Base-by-base conservation (phyloP, 2,797 vertebrate species). In the Melanogrammus aeglefinus region DNA sequence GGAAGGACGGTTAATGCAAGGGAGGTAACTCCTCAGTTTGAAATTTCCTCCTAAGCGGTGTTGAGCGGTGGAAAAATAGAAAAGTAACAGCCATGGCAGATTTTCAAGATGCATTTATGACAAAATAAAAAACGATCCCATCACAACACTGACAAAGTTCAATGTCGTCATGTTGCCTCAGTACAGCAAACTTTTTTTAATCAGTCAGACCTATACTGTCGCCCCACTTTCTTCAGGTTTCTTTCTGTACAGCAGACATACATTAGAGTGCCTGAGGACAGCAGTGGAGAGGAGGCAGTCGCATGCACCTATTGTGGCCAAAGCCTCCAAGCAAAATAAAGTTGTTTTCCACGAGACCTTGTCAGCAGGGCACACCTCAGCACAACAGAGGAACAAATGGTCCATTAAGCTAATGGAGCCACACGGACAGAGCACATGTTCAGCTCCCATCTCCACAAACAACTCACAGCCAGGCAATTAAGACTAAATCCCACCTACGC, bases 401-500 rank as follows among this genome's bases (percentile, higher is more conserved):
- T 84, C 83, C 84, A 89, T 86, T 82, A 89, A 77, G 73, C 79
- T 90, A 88, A 90, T 89, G 85, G 86, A 83, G 81, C 75, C 83
- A 76, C 84, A 82, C 74, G 76, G 81, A 87, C 81, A 76, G 86
- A 90, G 86, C 86, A 88, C 88, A 89, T 84, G 84, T 88, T 89
- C 83, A 81, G 83, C 82, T 81, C 75, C 80, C 80, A 76, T 87
- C 83, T 85, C 83, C 74, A 80, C 83, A 85, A 71, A 44, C 75
- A 85, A 88, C 83, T 86, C 87, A 81, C 81, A 69, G 77, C 79
- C 82, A 89, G 90, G 85, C 88, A 90, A 89, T 90, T 90, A 91
- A 76, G 78, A 80, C 77, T 78, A 81, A 85, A 35, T 86, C 85
- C 77, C 73, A 74, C 29, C 76, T 75, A 79, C 74, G 74, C 44